Base-by-base conservation (phyloP, 2,113 vertebrate genomes). In the Alaudala cheleensis region DNA sequence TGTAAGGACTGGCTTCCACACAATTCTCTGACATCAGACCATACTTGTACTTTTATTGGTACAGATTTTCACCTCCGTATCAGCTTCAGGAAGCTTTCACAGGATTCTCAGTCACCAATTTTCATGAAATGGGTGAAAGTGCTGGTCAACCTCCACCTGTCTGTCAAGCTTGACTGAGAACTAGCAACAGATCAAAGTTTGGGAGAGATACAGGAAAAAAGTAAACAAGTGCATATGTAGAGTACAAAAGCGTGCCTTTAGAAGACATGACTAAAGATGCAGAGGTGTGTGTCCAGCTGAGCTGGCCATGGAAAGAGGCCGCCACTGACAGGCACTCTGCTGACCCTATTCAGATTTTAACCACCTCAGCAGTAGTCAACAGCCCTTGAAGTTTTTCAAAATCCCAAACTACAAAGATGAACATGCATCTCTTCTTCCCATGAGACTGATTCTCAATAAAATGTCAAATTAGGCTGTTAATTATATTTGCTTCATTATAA, bases 391-490 rank as follows among this genome's bases (percentile, higher is more conserved):
- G 57, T 33, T 79, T 64, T 79, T 51, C 70, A 56, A 10, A 72
- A 88, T 54, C 65, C 51, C 25, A 6, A 14, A 56, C 29, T 39
- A 54, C 34, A 44, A 72, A 64, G 54, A 81, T 37, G 44, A 79
- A 31, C 20, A 26, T 10, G 61, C 31, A 67, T 33, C 40, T 78
- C 39, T 47, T 74, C 69, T 78, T 83, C 61, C 86, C 49, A 5
- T 12, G 33, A 93, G 80, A 71, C 56, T 51, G 72, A 74, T 34
- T 80, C 80, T 81, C 86, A 60, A 85, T 21, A 93, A 94, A 84
- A 94, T 71, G 83, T 88, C 88, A 81, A 90, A 90, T 83, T 73
- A 69, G 84, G 64, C 58, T 51, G 67, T 70, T 86, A 95, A 95
- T 93, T 93, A 64, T 73, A 92, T 90, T 94, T 93, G 89, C 60